Evolutionary conservation across 2,113 vertebrate genomes (phyloP).

Genomic region (Scopus umbretta): DNA sequence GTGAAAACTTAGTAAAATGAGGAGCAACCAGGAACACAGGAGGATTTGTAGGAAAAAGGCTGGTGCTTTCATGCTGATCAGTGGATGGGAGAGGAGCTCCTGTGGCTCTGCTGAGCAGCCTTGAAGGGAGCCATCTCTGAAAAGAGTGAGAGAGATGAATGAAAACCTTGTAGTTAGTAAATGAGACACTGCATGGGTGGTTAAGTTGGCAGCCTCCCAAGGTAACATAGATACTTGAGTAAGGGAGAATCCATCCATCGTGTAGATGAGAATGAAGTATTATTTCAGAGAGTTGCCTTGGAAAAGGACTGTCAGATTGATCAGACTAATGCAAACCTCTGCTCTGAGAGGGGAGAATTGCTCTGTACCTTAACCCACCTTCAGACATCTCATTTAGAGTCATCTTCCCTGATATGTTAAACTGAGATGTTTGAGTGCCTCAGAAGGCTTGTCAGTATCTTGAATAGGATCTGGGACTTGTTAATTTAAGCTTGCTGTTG

Average conservation of each 20-base stretch:
- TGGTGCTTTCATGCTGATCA: background rate
- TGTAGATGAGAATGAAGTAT: background rate
- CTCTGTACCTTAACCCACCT: background rate
- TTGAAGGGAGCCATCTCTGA: background rate
- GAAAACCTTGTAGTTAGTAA: background rate
- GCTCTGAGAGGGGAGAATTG: background rate
- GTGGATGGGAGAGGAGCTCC: background rate
- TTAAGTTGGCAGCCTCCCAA: background rate
- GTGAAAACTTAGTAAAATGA: background rate
- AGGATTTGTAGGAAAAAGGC: background rate
- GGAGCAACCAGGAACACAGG: fast-evolving
- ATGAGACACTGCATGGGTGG: background rate
- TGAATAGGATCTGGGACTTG: background rate
- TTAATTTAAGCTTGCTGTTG: background rate
- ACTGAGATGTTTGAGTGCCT: background rate
- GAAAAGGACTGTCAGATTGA: background rate
- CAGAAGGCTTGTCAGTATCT: background rate
- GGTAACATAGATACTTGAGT: background rate
- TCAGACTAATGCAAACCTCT: background rate
- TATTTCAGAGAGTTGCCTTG: background rate
- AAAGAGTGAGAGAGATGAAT: background rate
- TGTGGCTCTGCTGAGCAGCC: background rate
- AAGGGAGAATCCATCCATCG: background rate
- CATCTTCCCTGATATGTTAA: background rate
- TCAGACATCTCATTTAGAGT: background rate